Percentiles rank a stretch among this genome's conserved stretches.
Evolutionary conservation across 64 coral and sea anemone species (phyloP).

Genomic region (Platygyra sinensis): DNA sequence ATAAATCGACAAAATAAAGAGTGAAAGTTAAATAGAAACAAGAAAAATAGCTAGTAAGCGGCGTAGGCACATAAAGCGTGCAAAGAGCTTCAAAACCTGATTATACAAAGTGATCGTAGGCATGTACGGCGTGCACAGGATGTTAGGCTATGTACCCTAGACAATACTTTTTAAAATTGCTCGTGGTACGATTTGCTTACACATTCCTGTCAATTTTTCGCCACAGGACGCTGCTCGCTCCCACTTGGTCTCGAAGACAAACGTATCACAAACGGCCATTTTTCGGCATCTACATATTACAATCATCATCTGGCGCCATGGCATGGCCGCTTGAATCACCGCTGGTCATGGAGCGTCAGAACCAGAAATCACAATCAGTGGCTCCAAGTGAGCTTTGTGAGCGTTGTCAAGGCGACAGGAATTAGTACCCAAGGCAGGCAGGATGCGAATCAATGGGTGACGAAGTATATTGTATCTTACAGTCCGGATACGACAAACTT

Average conservation of each 20-base stretch:
- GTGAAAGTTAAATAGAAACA: too few species aligned
- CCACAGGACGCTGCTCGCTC: constrained; percentile 4
- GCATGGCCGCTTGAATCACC: constrained; percentile 14
- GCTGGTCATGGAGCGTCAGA: constrained; percentile 36
- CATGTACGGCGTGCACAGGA: too few species aligned
- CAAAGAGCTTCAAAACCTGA: too few species aligned
- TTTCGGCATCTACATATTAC: constrained; percentile 34
- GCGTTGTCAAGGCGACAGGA: constrained; percentile 31
- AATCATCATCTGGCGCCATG: constrained; percentile 30
- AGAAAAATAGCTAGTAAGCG: too few species aligned
- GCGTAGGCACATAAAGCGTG: too few species aligned
- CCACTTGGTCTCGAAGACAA: constrained; percentile 59
- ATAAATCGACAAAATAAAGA: too few species aligned
- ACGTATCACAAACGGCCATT: constrained; percentile 36
- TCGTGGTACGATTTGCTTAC: background rate
- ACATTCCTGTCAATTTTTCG: background rate
- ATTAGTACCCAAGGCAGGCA: constrained; percentile 62
- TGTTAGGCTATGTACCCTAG: too few species aligned
- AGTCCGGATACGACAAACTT: constrained; percentile 31
- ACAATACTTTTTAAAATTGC: too few species aligned
- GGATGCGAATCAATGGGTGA: constrained; percentile 49
- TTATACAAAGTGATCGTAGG: too few species aligned
- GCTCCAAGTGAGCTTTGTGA: constrained; percentile 35
- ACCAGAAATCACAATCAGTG: constrained; percentile 49
- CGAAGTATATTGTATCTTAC: constrained; percentile 33